phyloP scores from a whole-genome alignment of 2,797 vertebrate species.

The Sebastes vulpes region DNA sequence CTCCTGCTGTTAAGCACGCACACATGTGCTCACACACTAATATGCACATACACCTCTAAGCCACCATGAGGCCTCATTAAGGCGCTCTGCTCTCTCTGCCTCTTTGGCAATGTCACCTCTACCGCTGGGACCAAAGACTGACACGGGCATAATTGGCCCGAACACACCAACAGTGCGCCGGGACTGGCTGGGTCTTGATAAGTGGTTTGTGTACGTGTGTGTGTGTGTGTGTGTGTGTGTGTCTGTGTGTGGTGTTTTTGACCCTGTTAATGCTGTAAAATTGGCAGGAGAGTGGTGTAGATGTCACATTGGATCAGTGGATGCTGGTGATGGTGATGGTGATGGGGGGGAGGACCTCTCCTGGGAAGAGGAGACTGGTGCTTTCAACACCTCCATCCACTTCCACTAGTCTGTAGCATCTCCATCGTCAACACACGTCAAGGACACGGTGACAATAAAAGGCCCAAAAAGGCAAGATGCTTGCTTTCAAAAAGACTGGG shows the following conservation, averaged over 20 bases:
- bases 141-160: conserved; percentile 91
- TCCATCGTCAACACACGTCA: conserved; percentile 34
- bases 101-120: conserved; percentile 80
- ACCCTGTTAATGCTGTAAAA: conserved; percentile 79
- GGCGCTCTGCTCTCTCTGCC: conserved; percentile 69
- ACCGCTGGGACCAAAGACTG: conserved; percentile 80
- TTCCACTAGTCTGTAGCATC: conserved; percentile 14
- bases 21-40: conserved; percentile 25
- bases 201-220: conserved; percentile 38
- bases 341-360: conserved; percentile 31
- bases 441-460: conserved; percentile 14
- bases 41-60: conserved; percentile 43
- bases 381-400: conserved; percentile 66
- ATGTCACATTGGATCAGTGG: conserved; percentile 86
- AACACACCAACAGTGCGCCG: conserved; percentile 82
- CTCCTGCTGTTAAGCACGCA: conserved; percentile 34
- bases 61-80: conserved; percentile 91
- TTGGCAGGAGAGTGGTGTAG: conserved; percentile 75
- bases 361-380: conserved; percentile 50
- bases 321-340: conserved; percentile 70
- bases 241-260: conserved; percentile 50
- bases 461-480: neutral
- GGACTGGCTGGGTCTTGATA: conserved; percentile 75
- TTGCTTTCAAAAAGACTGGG: neutral
- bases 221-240: neutral